Evolutionary conservation across 2,113 vertebrate species (phyloP), one percentile per base, ranked within the genome.

Genomic region (Hyaena hyaena): DNA sequence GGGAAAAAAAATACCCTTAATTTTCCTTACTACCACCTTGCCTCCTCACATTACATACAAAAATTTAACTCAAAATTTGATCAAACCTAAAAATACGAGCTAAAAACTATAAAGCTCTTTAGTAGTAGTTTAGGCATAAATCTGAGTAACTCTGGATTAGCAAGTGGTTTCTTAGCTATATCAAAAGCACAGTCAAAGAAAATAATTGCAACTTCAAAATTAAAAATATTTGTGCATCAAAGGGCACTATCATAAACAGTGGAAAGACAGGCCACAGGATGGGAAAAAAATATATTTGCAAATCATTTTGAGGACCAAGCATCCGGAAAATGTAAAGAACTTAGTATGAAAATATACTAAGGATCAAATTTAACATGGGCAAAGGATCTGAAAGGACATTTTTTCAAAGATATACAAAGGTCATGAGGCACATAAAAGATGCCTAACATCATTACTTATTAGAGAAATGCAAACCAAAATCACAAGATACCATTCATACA

Each of bases 391-490:
- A 84, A 69, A 0, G 45, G 39, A n/a, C 5, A 61, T 88, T 88
- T 93, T 95, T 73, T 33, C 65, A 74, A 93, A 90, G 14, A 84
- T 53, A 63, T 6, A 80, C 61, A 93, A 73, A 83, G 24, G 28
- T 65, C 53, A 96, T 58, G 79, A 93, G 83, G 63, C 91, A 93
- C 45, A 92, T 85, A 92, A 80, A 43, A 83, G 24, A 95, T 50
- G 31, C 3, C 66, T 45, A 80, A 50, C 43, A 74, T 50, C 58
- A 85, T 71, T 39, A 63, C 61, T 74, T 65, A 85, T 9, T 86
- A 92, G n/a, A 24, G 15, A 92, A 96, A 68, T 35, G 10, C 16
- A 91, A 81, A 94, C 21, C n/a, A 74, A 96, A 93, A 96, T 68
- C n/a, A 74, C 39, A 50, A 87, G 4, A 45, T n/a, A 96, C 63